phyloP scores from a whole-genome alignment of 2,888 invertebrate species.

The Cantharis rustica region DNA sequence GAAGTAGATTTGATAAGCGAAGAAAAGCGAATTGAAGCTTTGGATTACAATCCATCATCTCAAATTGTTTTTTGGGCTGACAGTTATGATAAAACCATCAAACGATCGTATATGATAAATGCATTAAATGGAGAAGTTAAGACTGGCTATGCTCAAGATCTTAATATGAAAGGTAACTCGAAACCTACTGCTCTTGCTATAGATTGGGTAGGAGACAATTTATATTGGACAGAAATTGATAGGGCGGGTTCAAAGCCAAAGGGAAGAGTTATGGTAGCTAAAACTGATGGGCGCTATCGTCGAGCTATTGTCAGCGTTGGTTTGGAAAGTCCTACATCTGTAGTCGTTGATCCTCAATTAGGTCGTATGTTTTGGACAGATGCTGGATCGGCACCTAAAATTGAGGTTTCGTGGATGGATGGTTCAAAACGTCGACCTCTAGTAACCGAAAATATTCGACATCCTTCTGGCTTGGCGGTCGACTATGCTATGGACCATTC shows the following conservation, averaged over 20 bases:
- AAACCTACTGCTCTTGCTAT: slow-evolving; percentile 89
- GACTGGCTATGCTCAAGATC: slow-evolving; percentile 83
- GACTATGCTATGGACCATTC: slow-evolving; percentile 89
- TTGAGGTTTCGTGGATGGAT: slow-evolving; percentile 97
- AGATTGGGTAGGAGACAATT: slow-evolving; percentile 91
- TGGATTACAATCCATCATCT: slow-evolving; percentile 84
- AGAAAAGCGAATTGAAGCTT: slow-evolving; percentile 87
- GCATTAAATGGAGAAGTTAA: slow-evolving; percentile 77
- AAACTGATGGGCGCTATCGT: slow-evolving; percentile 87
- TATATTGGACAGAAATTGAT: slow-evolving; percentile 93
- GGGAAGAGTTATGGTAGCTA: slow-evolving; percentile 84
- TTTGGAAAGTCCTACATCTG: slow-evolving; percentile 84
- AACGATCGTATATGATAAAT: slow-evolving; percentile 87
- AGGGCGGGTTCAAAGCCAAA: slow-evolving; percentile 74
- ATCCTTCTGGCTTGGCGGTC: slow-evolving; percentile 88
- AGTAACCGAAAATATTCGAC: slow-evolving; percentile 79
- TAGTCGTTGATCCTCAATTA: slow-evolving; percentile 84
- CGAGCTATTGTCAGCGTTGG: slow-evolving; percentile 78
- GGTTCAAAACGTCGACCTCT: slow-evolving; percentile 85
- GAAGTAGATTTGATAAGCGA: slow-evolving; percentile 78
- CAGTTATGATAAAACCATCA: slow-evolving; percentile 86
- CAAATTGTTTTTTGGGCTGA: slow-evolving; percentile 97
- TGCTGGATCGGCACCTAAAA: slow-evolving; percentile 87
- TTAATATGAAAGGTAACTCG: slow-evolving; percentile 80
- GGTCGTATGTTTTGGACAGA: slow-evolving; percentile 95